Evolutionary conservation across 2,888 invertebrate genomes (phyloP).

Genomic region (Notodonta ziczac): DNA sequence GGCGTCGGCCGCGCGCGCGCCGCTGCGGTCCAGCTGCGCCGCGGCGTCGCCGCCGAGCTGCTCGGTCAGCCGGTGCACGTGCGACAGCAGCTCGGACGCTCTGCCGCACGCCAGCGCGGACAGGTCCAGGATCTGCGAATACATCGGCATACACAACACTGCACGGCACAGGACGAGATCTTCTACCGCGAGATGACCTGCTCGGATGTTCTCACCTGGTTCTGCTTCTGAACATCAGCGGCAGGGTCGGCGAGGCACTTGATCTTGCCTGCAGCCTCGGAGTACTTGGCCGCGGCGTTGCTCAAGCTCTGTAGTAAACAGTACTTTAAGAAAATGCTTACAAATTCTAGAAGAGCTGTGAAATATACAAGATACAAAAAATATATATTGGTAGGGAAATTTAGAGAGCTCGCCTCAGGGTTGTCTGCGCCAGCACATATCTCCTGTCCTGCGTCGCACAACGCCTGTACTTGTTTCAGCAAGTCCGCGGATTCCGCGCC

Average conservation of each 20-base stretch:
- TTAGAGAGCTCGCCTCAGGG: constrained; percentile 16
- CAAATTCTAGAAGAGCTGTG: background rate
- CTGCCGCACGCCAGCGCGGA: constrained; percentile 48
- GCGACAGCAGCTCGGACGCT: constrained; percentile 46
- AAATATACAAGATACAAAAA: background rate
- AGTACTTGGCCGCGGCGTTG: constrained; percentile 26
- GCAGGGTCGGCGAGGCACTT: constrained; percentile 20
- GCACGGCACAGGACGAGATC: background rate
- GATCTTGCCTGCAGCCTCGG: constrained; percentile 27
- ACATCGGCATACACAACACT: background rate
- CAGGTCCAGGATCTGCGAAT: constrained; percentile 39
- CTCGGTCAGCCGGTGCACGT: constrained; percentile 46
- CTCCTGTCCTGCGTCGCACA: constrained; percentile 25
- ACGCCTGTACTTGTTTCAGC: constrained; percentile 12
- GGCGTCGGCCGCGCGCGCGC: constrained; percentile 39
- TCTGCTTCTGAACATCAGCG: constrained; percentile 5
- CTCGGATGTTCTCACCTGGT: constrained; percentile 9
- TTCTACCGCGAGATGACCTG: background rate
- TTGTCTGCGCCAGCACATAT: constrained; percentile 22
- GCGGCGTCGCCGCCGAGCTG: constrained; percentile 36
- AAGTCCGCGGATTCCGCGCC: constrained; percentile 2
- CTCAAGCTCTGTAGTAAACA: constrained; percentile 20
- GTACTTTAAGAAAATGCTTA: too few species aligned
- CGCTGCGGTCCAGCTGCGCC: constrained; percentile 39
- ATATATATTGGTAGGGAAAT: too few species aligned